These are phyloP conservation scores for Myxocyprinus asiaticus DNA, from an alignment of 2,113 vertebrate genomes.

Conservation along the genomic window DNA sequence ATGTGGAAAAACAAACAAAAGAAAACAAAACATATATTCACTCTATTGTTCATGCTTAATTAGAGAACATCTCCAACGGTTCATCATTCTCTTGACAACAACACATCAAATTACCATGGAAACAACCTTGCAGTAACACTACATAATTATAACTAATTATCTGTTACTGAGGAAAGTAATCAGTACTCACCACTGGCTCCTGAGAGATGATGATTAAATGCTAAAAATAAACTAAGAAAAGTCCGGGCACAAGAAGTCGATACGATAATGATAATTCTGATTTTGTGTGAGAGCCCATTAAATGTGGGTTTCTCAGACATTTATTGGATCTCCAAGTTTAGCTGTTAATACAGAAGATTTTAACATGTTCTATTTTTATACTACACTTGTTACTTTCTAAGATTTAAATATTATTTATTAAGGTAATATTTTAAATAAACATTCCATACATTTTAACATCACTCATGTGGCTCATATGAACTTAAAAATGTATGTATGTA, in stretches of 20 bases:
- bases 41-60: background rate
- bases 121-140: background rate
- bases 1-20: background rate
- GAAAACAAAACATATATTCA: background rate
- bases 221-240: background rate
- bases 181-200: slow-evolving; percentile 17
- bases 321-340: too few species aligned
- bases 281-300: background rate
- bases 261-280: background rate
- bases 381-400: too few species aligned
- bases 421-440: too few species aligned
- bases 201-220: slow-evolving; percentile 10
- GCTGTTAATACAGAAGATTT: too few species aligned
- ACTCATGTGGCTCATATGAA: too few species aligned
- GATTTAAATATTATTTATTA: too few species aligned
- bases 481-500: too few species aligned
- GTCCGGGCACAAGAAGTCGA: background rate
- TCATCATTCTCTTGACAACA: slow-evolving; percentile 15
- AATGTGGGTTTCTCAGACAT: too few species aligned
- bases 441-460: too few species aligned
- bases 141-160: slow-evolving; percentile 47
- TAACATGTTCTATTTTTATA: too few species aligned
- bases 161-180: slow-evolving; percentile 21
- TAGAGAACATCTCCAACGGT: too few species aligned
- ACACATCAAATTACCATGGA: background rate